A percentile compares a stretch with the other conserved stretches of the same genome.
These are phyloP conservation scores for Parazoanthus darwini DNA, from an alignment of 92 coral and sea anemone species.

Conservation along the genomic window DNA sequence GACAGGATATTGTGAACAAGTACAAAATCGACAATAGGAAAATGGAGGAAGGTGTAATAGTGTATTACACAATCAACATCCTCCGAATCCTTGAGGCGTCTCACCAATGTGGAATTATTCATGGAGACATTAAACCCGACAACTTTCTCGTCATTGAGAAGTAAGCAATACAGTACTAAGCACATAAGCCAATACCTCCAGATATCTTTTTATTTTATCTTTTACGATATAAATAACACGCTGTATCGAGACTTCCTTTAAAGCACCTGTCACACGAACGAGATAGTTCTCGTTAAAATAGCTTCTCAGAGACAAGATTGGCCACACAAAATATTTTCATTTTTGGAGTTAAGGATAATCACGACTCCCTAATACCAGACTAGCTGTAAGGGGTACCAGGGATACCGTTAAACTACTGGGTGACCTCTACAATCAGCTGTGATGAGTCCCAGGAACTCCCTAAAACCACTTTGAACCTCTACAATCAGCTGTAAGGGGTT, in stretches of 20 bases:
- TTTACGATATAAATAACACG: not conserved
- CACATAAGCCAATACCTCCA: not conserved
- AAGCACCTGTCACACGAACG: not conserved
- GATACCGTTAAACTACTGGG: no score
- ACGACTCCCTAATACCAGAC: no score
- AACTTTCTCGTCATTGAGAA: conserved; percentile 83
- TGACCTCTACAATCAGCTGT: not conserved
- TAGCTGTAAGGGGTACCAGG: no score
- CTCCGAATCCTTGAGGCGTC: conserved; percentile 71
- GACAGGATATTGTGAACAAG: conserved; percentile 85
- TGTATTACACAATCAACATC: conserved; percentile 63
- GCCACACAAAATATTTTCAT: no score
- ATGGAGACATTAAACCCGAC: conserved; percentile 97
- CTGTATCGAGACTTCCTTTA: not conserved
- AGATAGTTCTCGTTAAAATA: no score
- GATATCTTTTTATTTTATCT: not conserved
- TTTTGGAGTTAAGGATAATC: no score
- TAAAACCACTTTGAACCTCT: no score
- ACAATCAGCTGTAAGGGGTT: no score
- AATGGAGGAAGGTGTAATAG: conserved; percentile 60
- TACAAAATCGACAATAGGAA: conserved; percentile 61
- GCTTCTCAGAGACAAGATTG: no score
- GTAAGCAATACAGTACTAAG: conserved; percentile 5
- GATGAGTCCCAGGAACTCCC: no score
- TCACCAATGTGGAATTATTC: conserved; percentile 84